A percentile compares a stretch with the other conserved stretches of the same genome.
Evolutionary conservation across 2,888 invertebrate genomes (phyloP).

Genomic region (Orgyia antiqua): DNA sequence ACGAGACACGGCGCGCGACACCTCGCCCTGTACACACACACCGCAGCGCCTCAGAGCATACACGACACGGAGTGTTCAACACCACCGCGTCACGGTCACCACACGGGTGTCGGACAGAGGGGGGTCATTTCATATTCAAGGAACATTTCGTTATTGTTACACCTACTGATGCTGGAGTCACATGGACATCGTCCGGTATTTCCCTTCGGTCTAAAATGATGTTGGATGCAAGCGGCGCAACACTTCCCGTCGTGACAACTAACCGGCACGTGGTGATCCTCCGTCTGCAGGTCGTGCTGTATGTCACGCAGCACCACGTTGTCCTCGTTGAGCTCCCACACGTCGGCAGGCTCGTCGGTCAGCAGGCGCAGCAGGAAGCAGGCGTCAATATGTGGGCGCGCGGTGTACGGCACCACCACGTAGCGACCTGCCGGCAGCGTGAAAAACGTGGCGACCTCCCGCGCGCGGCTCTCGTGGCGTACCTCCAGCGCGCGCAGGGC

Average conservation of each 20-base stretch:
- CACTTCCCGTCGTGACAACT: no score
- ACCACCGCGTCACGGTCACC: no score
- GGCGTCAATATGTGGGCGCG: conserved; percentile 82
- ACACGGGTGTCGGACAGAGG: no score
- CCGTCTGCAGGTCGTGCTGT: conserved; percentile 78
- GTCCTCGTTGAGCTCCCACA: conserved; percentile 88
- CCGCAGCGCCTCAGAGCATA: no score
- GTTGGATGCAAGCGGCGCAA: no score
- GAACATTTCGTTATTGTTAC: no score
- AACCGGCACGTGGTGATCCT: conserved; percentile 72
- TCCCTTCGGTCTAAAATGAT: no score
- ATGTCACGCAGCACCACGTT: conserved; percentile 83
- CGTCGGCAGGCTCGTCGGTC: conserved; percentile 84
- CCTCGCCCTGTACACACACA: no score
- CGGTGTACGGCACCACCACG: conserved; percentile 85
- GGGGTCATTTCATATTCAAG: no score
- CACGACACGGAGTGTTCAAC: no score
- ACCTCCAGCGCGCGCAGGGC: conserved; percentile 79
- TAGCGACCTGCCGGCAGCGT: conserved; percentile 86
- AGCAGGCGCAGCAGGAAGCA: conserved; percentile 84
- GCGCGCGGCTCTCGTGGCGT: conserved; percentile 77
- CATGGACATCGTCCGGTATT: no score
- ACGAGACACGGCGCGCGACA: conserved; percentile 11
- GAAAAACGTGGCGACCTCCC: conserved; percentile 83
- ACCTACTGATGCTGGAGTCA: no score